Conservation (phyloP, 2,113 vertebrate genomes). For the Rhombomys opimus region DNA sequence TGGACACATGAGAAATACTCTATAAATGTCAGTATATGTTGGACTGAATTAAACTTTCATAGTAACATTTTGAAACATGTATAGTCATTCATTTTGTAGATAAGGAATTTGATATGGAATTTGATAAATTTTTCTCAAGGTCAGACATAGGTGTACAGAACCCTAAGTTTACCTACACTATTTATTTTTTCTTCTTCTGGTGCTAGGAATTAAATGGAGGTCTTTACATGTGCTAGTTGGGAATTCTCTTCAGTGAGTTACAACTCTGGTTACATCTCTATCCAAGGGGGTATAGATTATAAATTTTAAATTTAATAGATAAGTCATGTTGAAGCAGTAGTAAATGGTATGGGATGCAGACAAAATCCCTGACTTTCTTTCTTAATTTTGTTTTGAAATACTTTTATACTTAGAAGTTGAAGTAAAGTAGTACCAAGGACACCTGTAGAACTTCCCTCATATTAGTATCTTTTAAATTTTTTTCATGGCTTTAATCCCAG, state of each 20-base stretch:
- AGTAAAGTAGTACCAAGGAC: background rate
- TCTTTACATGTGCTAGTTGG: background rate
- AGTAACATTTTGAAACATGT: background rate
- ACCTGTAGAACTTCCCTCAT: background rate
- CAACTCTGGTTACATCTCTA: conserved; percentile 33
- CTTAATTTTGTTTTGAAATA: conserved; percentile 56
- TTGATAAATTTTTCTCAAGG: conserved; percentile 17
- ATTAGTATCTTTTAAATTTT: background rate
- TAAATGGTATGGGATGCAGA: background rate
- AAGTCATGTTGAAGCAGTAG: conserved; percentile 24
- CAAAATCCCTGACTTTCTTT: background rate
- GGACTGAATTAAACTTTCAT: conserved; percentile 49
- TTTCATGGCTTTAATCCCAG: too few relatives aligned
- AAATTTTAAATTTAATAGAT: conserved; percentile 48
- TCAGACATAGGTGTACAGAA: conserved; percentile 17
- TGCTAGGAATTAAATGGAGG: background rate
- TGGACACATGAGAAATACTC: background rate
- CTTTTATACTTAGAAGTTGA: conserved; percentile 18
- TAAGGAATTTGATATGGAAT: background rate
- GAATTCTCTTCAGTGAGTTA: background rate
- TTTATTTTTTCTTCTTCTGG: background rate
- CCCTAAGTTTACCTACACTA: background rate
- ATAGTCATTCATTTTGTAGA: conserved; percentile 51
- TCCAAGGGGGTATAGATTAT: background rate
- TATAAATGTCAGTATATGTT: conserved; percentile 37